Evolutionary conservation across 2,888 invertebrate genomes (phyloP).

Genomic region (Bombylius major): DNA sequence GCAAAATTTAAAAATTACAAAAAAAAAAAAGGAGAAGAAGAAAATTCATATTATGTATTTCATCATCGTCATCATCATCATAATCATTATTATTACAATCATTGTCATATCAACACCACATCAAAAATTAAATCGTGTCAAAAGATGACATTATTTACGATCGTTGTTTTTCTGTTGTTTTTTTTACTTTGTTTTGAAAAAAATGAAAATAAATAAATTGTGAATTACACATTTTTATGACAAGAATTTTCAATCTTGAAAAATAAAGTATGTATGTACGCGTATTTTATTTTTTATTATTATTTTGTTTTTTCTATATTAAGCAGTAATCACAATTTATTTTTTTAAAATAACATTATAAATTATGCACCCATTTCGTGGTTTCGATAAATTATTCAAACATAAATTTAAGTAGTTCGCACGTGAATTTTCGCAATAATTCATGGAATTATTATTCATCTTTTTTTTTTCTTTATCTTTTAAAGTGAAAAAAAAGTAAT

Average conservation of each 20-base stretch:
- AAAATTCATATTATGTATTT: background rate
- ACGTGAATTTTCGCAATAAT: background rate
- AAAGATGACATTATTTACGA: background rate
- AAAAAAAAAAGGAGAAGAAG: too few species aligned
- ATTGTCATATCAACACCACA: background rate
- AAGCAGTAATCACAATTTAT: too few species aligned
- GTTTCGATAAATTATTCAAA: background rate
- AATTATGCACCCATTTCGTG: background rate
- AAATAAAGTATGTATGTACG: too few species aligned
- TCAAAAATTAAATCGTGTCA: background rate
- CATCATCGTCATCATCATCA: background rate
- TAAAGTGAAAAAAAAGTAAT: background rate
- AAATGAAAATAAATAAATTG: too few species aligned
- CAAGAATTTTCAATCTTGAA: too few species aligned
- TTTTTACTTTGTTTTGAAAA: too few species aligned
- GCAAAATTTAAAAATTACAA: too few species aligned
- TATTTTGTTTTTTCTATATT: too few species aligned
- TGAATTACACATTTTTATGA: too few species aligned
- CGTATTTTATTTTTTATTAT: too few species aligned
- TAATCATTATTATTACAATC: background rate
- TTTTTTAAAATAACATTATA: too few species aligned
- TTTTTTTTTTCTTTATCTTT: background rate
- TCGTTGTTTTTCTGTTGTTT: background rate
- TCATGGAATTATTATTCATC: background rate
- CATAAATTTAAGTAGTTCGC: background rate